These are phyloP conservation scores for Bombus confusus DNA, from an alignment of 1,140 invertebrate species.

Conservation along the genomic window DNA sequence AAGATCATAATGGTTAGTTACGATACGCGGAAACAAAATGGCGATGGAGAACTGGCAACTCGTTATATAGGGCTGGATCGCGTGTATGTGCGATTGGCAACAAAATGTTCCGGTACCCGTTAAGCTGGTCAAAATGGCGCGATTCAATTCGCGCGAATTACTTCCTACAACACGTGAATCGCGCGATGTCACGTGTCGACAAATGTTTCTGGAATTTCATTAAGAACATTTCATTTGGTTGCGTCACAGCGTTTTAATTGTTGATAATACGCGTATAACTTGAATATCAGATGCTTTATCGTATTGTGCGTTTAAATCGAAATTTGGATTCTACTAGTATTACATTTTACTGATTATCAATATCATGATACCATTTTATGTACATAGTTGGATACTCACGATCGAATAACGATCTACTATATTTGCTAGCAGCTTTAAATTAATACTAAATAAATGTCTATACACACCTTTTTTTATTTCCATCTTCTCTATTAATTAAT, in stretches of 20 bases:
- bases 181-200: neutral
- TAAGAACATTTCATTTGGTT: neutral
- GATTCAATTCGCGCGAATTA: neutral
- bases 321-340: no score
- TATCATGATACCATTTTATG: no score
- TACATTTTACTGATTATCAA: no score
- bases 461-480: no score
- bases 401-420: no score
- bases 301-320: no score
- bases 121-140: neutral
- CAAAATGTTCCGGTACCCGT: neutral
- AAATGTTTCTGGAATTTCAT: neutral
- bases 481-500: no score
- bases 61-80: neutral
- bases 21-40: neutral
- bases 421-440: no score
- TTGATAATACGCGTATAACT: neutral
- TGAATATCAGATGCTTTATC: no score
- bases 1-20: neutral
- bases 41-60: neutral
- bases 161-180: neutral
- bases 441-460: no score
- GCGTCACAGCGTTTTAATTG: neutral
- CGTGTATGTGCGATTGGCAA: neutral
- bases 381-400: no score